Conservation (phyloP, 2,888 invertebrate genomes). For the Drosophila greeni region DNA sequence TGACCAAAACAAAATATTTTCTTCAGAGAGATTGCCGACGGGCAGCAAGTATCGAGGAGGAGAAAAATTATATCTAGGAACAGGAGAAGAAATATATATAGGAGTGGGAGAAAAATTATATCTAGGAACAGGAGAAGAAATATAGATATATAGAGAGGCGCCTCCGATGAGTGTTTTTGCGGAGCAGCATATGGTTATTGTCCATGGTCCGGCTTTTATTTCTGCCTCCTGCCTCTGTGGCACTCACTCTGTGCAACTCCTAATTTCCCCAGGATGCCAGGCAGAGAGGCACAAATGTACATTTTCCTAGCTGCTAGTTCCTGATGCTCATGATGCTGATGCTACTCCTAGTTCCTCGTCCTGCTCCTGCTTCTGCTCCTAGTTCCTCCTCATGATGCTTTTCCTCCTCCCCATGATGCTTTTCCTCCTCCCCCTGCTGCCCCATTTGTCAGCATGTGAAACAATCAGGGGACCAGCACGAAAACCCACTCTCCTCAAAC, state of each 20-base stretch:
- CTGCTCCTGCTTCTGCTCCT: no score
- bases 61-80: no score
- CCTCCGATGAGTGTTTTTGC: conserved; percentile 3
- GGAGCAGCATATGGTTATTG: conserved; percentile 33
- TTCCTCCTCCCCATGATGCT: no score
- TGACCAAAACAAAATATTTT: conserved; percentile 17
- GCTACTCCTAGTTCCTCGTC: no score
- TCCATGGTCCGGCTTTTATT: conserved; percentile 4
- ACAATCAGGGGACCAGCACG: conserved; percentile 69
- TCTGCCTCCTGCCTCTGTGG: neutral
- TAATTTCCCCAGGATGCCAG: conserved; percentile 13
- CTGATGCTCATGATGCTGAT: no score
- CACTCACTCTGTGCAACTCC: conserved; percentile 13
- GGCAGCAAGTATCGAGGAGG: conserved; percentile 1
- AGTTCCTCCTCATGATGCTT: no score
- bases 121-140: neutral
- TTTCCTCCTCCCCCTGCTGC: conserved; percentile 50
- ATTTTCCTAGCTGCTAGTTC: conserved; percentile 5
- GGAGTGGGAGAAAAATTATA: no score
- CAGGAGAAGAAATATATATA: no score
- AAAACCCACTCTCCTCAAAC: conserved; percentile 17
- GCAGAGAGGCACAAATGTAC: conserved; percentile 20
- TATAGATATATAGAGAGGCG: neutral
- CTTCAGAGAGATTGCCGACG: neutral
- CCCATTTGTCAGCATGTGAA: conserved; percentile 72